These are phyloP conservation scores for Myxocyprinus asiaticus DNA, from an alignment of 2,113 vertebrate genomes.

Conservation along the genomic window DNA sequence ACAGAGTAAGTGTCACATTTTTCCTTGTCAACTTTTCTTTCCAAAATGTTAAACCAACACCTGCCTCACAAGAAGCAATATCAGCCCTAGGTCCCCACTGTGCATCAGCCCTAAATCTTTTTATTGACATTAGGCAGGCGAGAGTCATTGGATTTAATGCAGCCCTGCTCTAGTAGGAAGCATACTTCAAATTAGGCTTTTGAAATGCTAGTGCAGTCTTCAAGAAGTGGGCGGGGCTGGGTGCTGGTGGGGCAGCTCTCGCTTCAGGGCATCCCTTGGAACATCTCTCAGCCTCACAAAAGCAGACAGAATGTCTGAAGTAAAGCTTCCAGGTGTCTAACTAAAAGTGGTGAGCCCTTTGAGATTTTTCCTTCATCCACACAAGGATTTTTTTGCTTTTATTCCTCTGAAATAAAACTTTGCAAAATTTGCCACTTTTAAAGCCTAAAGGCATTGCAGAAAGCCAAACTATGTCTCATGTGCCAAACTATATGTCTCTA, in stretches of 20 bases:
- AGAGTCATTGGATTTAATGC: constrained; percentile 56
- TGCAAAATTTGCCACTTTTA: constrained; percentile 1
- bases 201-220: constrained; percentile 60
- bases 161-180: constrained; percentile 61
- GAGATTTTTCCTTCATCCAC: constrained; percentile 30
- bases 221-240: constrained; percentile 60
- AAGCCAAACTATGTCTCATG: neutral
- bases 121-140: constrained; percentile 58
- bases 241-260: constrained; percentile 54
- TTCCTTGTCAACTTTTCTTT: constrained; percentile 12
- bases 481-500: too few relatives aligned
- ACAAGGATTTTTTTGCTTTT: constrained; percentile 6
- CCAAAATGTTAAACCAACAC: constrained; percentile 9
- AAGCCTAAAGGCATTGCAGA: constrained; percentile 18
- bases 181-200: constrained; percentile 62
- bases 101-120: constrained; percentile 46
- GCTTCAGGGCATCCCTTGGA: constrained; percentile 68
- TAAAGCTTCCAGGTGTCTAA: constrained; percentile 68
- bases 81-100: constrained; percentile 36
- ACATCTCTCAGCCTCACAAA: constrained; percentile 60
- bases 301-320: constrained; percentile 55
- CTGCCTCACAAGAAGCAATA: constrained; percentile 1
- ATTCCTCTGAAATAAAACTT: constrained; percentile 19
- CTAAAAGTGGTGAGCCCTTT: constrained; percentile 12
- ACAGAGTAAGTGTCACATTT: neutral